Evolutionary conservation across 2,888 invertebrate species (phyloP), one percentile per base, ranked within the genome.

Genomic region (Metopia argyrocephala): DNA sequence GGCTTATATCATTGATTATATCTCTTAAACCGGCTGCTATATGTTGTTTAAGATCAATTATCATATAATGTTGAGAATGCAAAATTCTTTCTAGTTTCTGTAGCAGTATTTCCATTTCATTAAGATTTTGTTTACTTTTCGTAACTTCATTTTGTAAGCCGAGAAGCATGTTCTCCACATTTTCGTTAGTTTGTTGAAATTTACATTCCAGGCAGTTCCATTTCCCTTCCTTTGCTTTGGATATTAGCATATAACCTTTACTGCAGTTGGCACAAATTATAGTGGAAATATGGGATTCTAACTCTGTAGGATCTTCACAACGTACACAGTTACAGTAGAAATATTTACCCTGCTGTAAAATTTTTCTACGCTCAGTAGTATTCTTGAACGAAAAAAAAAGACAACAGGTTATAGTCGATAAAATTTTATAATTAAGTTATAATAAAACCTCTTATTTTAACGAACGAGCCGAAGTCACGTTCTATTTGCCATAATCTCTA

Each of bases 271-370:
- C 62, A 38, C 89, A 89, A 3, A 86, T 76, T n/a, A 89, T 83
- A 65, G 87, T 88, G 85, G 95, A 95, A 86, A 96, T 91, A 86
- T 93, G 92, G 0, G 95, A 94, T 1, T 93, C 93, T 69, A 94
- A 86, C 87, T 96, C 96, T 0, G 93, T 93, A 2, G 93, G 92
- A 91, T 96, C 96, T 2, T 87, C 86, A 85, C 96, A 96, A 25
- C 95, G 91, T 0, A 86, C 84, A 85, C 96, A 96, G 0, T 89
- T 88, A 85, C 96, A 96, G 82, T 93, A 92, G 85, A 96, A 96
- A 87, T 95, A 95, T 90, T 96, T 96, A 20, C 95, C 95, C 76
- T 93, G 91, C 69, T 91, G 89, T 3, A 96, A 90, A 86, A 94
- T 93, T 62, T 92, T 91, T 79, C 93, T 93, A 50, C 96, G 92